Percentiles rank a stretch among this genome's conserved stretches.
phyloP scores from a whole-genome alignment of 1,140 invertebrate genomes.

The Drosophila auraria region DNA sequence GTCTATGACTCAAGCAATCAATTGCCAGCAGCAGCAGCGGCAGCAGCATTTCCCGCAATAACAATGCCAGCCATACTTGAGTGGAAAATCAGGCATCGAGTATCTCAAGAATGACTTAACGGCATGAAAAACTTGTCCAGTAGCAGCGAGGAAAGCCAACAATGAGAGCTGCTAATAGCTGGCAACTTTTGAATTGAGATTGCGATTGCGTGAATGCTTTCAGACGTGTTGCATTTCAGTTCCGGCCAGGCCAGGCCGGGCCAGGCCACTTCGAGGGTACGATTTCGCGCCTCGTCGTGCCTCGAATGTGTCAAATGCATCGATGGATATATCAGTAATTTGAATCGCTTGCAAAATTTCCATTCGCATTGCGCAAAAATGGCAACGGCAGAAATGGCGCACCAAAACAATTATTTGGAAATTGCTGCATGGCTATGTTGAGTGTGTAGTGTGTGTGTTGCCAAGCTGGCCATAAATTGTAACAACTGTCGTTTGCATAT shows the following conservation, averaged over 20 bases:
- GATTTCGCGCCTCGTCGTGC: slow-evolving; percentile 40
- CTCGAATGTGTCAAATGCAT: slow-evolving; percentile 76
- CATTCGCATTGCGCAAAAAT: slow-evolving; percentile 74
- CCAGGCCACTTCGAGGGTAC: slow-evolving; percentile 11
- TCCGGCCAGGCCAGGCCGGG: slow-evolving; percentile 60
- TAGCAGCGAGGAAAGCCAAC: slow-evolving; percentile 46
- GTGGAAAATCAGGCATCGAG: slow-evolving; percentile 71
- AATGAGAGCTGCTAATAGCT: slow-evolving; percentile 72
- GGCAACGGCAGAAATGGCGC: slow-evolving; percentile 46
- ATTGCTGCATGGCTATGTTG: slow-evolving; percentile 42
- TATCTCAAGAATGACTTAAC: slow-evolving; percentile 81
- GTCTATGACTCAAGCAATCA: slow-evolving; percentile 80
- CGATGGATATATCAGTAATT: slow-evolving; percentile 72
- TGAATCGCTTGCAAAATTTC: slow-evolving; percentile 76
- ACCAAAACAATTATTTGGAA: slow-evolving; percentile 61
- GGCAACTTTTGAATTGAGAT: slow-evolving; percentile 53
- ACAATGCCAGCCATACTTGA: slow-evolving; percentile 61
- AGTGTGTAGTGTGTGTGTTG: neutral
- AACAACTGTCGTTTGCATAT: slow-evolving; percentile 80
- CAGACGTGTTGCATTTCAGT: slow-evolving; percentile 63
- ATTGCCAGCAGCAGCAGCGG: slow-evolving; percentile 58
- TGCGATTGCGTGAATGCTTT: slow-evolving; percentile 68
- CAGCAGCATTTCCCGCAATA: slow-evolving; percentile 26
- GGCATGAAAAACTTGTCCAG: slow-evolving; percentile 62
- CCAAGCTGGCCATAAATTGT: slow-evolving; percentile 71